Conservation (phyloP, 2,888 invertebrate genomes). For the Coenonympha glycerion region DNA sequence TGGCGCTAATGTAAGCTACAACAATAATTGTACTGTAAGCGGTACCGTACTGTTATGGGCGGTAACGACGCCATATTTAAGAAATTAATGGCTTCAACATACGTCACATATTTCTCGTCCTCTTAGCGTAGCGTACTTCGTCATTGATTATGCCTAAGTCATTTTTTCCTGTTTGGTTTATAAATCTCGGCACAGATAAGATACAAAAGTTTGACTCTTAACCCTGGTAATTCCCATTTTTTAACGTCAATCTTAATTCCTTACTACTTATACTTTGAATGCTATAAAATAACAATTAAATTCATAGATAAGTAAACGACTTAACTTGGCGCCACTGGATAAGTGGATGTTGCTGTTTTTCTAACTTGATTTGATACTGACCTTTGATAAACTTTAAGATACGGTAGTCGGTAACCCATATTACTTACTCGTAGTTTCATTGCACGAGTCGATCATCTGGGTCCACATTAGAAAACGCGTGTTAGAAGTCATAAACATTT, state of each 20-base stretch:
- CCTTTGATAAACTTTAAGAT: constrained; percentile 60
- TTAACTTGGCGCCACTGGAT: constrained; percentile 55
- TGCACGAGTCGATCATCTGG: constrained; percentile 47
- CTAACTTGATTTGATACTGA: constrained; percentile 55
- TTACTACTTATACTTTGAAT: not conserved
- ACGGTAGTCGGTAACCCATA: constrained; percentile 43
- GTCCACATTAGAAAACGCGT: constrained; percentile 35
- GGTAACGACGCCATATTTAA: no score
- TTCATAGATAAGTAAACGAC: constrained; percentile 26
- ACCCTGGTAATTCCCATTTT: constrained; percentile 7
- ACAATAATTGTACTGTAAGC: no score
- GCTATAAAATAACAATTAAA: not conserved
- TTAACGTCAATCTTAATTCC: not conserved
- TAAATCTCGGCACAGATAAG: not conserved
- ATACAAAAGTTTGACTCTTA: constrained; percentile 5
- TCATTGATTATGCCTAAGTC: not conserved
- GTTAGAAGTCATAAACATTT: constrained; percentile 21
- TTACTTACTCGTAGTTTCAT: constrained; percentile 51
- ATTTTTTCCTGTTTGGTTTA: not conserved
- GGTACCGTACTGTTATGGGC: no score
- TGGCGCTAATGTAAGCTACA: no score
- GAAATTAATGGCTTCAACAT: no score
- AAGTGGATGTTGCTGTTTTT: constrained; percentile 49
- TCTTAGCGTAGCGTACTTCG: no score
- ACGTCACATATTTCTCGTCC: no score